Evolutionary conservation across 2,113 vertebrate genomes (phyloP), one percentile per base, ranked within the genome.

Genomic region (Dromiciops gliroides): DNA sequence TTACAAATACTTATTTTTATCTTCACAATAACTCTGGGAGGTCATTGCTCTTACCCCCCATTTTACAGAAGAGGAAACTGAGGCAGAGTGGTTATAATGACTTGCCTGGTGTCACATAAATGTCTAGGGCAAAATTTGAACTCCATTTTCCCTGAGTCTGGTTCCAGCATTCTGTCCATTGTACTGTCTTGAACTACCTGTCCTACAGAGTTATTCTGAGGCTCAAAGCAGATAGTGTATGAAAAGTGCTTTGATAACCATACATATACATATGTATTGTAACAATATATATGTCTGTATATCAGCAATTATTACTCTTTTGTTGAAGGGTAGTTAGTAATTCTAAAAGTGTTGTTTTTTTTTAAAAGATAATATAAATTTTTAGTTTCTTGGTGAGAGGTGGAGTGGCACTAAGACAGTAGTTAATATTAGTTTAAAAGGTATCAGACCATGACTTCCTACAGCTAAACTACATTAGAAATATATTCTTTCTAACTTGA

Each of bases 321-420:
- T 37, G 14, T 67, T 67, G 56, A 67, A 67, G 11, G 4, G 37
- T 60, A 31, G 37, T n/a, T 53, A 25, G 44, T 47, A 31, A 75
- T 0, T 89, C 47, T 92, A 67, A 95, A 95, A 94, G 10, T n/a
- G n/a, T n/a, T n/a, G n/a, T 89, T 91, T 48, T 47, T 92, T 50
- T 94, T 88, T 44, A 90, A n/a, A n/a, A 49, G 28, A 37, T 94
- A 53, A 96, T 96, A 93, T 47, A 60, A 93, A 51, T 25, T 53
- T 8, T 93, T 44, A 90, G 12, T 50, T 95, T 94, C 90, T 94
- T 92, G 37, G 44, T n/a, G 60, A 95, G 67, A 89, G 92, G 28
- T 0, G 9, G 52, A 91, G 23, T 94, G 51, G 9, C 75, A 89
- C 47, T 52, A 91, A 92, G 23, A 91, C 51, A 56, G 37, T 56